phyloP scores from a whole-genome alignment of 1,140 invertebrate genomes.

The Periplaneta americana region DNA sequence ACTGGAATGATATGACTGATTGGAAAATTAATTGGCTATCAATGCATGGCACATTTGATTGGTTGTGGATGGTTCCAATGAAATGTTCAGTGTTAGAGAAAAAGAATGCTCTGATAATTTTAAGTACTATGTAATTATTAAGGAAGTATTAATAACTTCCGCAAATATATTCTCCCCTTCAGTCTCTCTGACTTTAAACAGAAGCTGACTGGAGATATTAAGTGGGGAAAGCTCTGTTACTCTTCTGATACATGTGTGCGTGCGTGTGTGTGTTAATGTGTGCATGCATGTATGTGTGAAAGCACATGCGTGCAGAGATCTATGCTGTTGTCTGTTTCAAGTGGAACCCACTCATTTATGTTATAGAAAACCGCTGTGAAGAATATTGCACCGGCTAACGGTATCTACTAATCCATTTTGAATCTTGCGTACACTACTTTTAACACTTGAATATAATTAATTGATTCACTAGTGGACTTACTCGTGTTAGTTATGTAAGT shows the following conservation, averaged over 20 bases:
- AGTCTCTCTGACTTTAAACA: slow-evolving; percentile 15
- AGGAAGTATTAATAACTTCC: neutral
- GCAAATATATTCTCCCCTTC: neutral
- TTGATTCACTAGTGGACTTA: too few relatives aligned
- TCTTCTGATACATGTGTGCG: neutral
- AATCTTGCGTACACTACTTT: too few relatives aligned
- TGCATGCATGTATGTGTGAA: neutral
- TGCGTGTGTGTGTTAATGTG: neutral
- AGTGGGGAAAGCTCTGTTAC: neutral
- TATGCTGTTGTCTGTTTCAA: neutral
- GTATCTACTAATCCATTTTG: too few relatives aligned
- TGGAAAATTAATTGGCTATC: neutral
- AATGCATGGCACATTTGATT: neutral
- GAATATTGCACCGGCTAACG: too few relatives aligned
- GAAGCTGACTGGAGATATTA: slow-evolving; percentile 1
- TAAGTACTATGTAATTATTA: neutral
- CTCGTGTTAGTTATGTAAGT: too few relatives aligned
- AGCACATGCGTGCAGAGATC: too few relatives aligned
- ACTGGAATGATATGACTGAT: neutral
- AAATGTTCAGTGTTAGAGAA: slow-evolving; percentile 1
- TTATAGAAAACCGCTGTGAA: too few relatives aligned
- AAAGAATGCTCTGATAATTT: neutral
- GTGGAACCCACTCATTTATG: neutral
- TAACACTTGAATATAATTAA: too few relatives aligned
- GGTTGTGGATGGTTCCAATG: neutral